Evolutionary conservation across 2,888 invertebrate genomes (phyloP), one percentile per base, ranked within the genome.

Genomic region (Danaus chrysippus): DNA sequence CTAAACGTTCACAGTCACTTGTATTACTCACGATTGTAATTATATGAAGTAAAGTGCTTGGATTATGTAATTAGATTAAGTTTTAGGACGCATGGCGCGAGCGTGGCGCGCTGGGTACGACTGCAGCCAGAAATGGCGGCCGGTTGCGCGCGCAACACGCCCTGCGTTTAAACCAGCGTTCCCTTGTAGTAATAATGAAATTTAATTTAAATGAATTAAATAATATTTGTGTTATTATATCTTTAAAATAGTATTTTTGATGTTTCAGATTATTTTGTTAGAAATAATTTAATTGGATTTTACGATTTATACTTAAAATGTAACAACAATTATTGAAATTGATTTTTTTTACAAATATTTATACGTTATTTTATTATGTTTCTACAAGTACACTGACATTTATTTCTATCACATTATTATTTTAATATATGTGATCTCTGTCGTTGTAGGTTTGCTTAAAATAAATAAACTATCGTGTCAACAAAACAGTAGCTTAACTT

Each of bases 41-140:
- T 62, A 59, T 62, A 55, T 62, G 64, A 61, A 63, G 61, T 60
- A 56, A 56, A 56, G 61, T n/a, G 66, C 61, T 67, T 64, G 66
- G 72, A 76, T 84, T 85, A 86, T 85, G 78, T 86, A 85, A 86
- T 78, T 79, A 72, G 69, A 66, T 69, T 70, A 73, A 68, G 73
- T 75, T 68, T 70, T 71, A 61, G 71, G 78, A 76, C 76, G 84
- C 87, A 86, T 87, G 86, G 80, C 82, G 84, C 88, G 86, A 77
- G 76, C 64, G 68, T 66, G 76, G 70, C 87, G 87, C 86, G 86
- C 84, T 79, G 77, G 68, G 73, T 67, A 76, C 81, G 82, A 87
- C 87, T 89, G 89, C 88, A 83, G 87, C 82, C 76, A 79, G 84
- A 79, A 87, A 89, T 88, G 88, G 88, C 88, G 81, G 85, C 68